These are phyloP conservation scores for Tragelaphus buxtoni DNA, from an alignment of 2,113 vertebrate genomes.

Conservation along the genomic window DNA sequence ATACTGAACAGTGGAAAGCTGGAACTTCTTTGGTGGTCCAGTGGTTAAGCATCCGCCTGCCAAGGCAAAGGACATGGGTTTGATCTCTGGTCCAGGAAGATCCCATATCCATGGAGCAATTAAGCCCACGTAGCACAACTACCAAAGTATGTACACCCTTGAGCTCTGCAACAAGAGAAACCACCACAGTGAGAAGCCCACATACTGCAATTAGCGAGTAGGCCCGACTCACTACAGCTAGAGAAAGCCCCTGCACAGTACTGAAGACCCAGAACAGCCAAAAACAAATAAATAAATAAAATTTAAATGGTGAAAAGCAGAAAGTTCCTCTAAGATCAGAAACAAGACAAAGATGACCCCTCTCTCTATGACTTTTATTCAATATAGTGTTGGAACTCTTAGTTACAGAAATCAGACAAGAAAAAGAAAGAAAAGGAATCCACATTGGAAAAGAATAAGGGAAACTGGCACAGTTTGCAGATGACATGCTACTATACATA, in stretches of 20 bases:
- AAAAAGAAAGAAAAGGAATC: not conserved
- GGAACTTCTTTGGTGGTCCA: not conserved
- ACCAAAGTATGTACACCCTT: not conserved
- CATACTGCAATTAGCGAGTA: not conserved
- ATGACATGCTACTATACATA: not conserved
- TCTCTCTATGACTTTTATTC: not conserved
- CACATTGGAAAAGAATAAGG: not conserved
- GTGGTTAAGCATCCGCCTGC: not conserved
- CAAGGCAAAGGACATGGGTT: not conserved
- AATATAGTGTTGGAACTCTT: not conserved
- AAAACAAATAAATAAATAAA: not conserved
- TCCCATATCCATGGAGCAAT: not conserved
- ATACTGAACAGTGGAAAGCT: not conserved
- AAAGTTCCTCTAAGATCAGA: not conserved
- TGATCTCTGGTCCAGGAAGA: not conserved
- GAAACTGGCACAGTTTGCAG: not conserved
- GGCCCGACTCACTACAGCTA: not conserved
- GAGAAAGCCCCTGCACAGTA: not conserved
- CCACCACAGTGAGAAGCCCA: not conserved
- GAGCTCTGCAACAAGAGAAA: not conserved
- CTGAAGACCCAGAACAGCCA: not conserved
- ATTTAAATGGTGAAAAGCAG: not conserved
- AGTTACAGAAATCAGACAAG: not conserved
- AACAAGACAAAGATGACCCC: not conserved
- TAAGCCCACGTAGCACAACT: fast-evolving